Percentiles rank a stretch among this genome's conserved stretches.
phyloP scores from a whole-genome alignment of 2,113 vertebrate species.

The Sceloporus undulatus region DNA sequence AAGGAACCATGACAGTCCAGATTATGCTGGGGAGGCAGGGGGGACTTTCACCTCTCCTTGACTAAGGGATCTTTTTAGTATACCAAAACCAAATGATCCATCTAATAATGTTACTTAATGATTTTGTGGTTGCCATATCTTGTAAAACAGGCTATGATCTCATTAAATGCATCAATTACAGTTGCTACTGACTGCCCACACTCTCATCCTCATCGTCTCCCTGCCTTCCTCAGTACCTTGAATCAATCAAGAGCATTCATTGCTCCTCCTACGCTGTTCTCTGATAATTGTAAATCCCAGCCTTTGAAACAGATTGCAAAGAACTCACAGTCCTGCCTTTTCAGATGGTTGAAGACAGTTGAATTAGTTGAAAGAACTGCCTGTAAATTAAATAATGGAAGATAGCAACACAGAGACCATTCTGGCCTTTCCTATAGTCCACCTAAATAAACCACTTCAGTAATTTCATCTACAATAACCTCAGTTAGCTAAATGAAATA shows the following conservation, averaged over 20 bases:
- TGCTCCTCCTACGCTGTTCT: constrained; percentile 73
- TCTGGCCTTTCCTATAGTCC: neutral
- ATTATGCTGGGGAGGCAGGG: neutral
- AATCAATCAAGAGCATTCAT: constrained; percentile 66
- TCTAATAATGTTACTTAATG: constrained; percentile 33
- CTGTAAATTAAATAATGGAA: constrained; percentile 3
- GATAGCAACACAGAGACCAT: neutral
- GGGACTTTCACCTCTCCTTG: constrained; percentile 25
- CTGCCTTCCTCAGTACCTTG: constrained; percentile 38
- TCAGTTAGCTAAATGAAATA: constrained; percentile 28
- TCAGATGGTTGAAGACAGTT: constrained; percentile 22
- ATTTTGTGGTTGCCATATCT: constrained; percentile 28
- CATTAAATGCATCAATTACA: constrained; percentile 31
- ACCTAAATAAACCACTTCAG: constrained; percentile 21
- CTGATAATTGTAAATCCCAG: constrained; percentile 61
- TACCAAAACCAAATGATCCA: constrained; percentile 50
- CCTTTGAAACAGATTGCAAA: constrained; percentile 70
- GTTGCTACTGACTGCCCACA: constrained; percentile 35
- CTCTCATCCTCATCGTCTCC: constrained; percentile 4
- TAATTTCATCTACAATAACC: constrained; percentile 19
- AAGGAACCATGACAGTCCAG: neutral
- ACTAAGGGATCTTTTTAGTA: constrained; percentile 55
- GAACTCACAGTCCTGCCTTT: constrained; percentile 50
- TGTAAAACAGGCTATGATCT: constrained; percentile 30
- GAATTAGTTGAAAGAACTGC: constrained; percentile 1